These are phyloP conservation scores for Onychostruthus taczanowskii DNA, from an alignment of 2,113 vertebrate genomes.

Conservation along the genomic window DNA sequence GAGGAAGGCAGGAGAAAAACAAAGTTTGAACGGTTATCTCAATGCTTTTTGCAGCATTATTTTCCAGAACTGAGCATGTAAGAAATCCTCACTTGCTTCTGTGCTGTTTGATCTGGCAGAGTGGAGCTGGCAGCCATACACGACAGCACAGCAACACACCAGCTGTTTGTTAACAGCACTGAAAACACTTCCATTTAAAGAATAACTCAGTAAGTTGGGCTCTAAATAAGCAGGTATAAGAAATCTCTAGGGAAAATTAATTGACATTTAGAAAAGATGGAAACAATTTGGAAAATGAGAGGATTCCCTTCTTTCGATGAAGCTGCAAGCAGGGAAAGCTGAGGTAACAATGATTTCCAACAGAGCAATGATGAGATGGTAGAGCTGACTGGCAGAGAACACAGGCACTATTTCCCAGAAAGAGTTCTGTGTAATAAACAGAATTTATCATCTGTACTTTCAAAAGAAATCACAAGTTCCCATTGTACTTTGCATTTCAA, in stretches of 20 bases:
- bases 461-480: constrained; percentile 21
- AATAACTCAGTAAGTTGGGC: constrained; percentile 43
- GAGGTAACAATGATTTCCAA: constrained; percentile 58
- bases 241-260: constrained; percentile 60
- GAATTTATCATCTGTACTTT: constrained; percentile 27
- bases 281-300: constrained; percentile 42
- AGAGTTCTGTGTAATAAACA: background rate
- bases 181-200: constrained; percentile 53
- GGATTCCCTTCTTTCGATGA: constrained; percentile 48
- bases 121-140: background rate
- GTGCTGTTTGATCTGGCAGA: background rate
- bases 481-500: constrained; percentile 10
- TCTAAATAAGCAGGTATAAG: constrained; percentile 60
- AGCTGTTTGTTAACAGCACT: constrained; percentile 29
- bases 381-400: constrained; percentile 22
- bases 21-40: background rate
- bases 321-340: constrained; percentile 38
- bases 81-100: background rate
- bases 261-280: constrained; percentile 52
- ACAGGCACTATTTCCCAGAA: background rate
- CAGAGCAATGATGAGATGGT: constrained; percentile 53
- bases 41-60: background rate
- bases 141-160: background rate
- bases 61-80: background rate
- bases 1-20: background rate